A percentile compares a stretch with the other conserved stretches of the same genome.
Conservation (phyloP, 2,113 vertebrate genomes). For the Seriola aureovittata region DNA sequence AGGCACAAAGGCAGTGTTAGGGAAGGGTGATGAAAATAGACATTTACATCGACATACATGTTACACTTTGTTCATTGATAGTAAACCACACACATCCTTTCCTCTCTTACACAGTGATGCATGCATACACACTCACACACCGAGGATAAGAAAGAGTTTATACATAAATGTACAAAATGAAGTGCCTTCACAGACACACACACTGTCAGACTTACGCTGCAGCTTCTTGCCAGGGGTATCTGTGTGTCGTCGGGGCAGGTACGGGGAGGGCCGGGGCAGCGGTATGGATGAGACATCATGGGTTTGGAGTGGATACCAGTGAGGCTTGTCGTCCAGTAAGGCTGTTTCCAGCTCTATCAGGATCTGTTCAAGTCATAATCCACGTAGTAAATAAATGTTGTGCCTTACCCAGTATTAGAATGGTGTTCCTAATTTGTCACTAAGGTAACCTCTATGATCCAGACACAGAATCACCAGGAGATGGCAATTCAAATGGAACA, state of each 20-base stretch:
- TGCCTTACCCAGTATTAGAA: too few relatives aligned
- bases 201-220: conserved; percentile 90
- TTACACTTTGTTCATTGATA: not conserved
- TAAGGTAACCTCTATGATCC: not conserved
- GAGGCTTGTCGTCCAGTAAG: conserved; percentile 96
- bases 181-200: conserved; percentile 1
- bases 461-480: not conserved
- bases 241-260: conserved; percentile 92
- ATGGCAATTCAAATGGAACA: not conserved
- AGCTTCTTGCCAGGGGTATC: conserved; percentile 94
- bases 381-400: not conserved
- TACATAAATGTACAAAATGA: not conserved
- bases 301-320: conserved; percentile 98
- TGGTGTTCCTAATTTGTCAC: too few relatives aligned
- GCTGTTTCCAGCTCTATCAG: conserved; percentile 98
- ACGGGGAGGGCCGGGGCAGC: conserved; percentile 95
- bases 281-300: conserved; percentile 98
- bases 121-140: not conserved
- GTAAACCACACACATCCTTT: not conserved
- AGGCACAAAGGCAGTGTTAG: conserved; percentile 40
- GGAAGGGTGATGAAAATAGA: conserved; percentile 42
- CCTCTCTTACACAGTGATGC: not conserved
- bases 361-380: conserved; percentile 83
- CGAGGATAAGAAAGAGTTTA: conserved; percentile 10
- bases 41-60: conserved; percentile 28